Conservation (phyloP, 1,140 invertebrate species). For the Drosophila oshimai region DNA sequence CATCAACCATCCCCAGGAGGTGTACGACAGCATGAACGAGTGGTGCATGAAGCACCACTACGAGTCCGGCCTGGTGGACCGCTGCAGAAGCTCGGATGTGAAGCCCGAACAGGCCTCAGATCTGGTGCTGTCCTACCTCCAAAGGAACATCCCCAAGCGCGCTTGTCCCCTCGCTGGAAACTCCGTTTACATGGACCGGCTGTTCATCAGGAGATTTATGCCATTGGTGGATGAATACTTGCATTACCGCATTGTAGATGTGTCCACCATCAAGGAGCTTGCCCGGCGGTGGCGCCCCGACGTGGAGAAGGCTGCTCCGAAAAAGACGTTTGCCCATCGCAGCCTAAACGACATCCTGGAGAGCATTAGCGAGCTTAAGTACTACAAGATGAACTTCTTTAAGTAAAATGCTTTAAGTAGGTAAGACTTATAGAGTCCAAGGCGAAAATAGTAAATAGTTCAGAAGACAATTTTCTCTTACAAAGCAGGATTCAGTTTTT, state of each 20-base stretch:
- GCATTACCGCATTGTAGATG: conserved; percentile 97
- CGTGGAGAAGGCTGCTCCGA: conserved; percentile 84
- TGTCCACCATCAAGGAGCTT: conserved; percentile 94
- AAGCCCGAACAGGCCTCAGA: conserved; percentile 87
- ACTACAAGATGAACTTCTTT: conserved; percentile 87
- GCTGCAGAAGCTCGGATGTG: conserved; percentile 87
- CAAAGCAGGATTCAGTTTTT: too few species aligned
- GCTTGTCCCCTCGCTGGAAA: conserved; percentile 94
- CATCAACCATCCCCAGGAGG: conserved; percentile 89
- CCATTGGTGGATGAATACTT: conserved; percentile 89
- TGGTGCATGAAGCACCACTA: conserved; percentile 92
- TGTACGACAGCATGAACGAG: conserved; percentile 90
- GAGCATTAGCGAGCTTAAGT: conserved; percentile 92
- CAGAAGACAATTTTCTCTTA: too few species aligned
- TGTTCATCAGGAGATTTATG: conserved; percentile 91
- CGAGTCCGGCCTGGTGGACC: conserved; percentile 89
- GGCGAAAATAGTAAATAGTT: too few species aligned
- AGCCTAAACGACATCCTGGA: conserved; percentile 93
- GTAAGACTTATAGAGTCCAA: too few species aligned
- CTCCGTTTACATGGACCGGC: conserved; percentile 92
- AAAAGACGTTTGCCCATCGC: conserved; percentile 88
- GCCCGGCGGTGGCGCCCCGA: conserved; percentile 89
- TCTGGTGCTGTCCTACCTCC: conserved; percentile 89
- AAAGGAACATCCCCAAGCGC: conserved; percentile 86
- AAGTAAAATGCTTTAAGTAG: conserved; percentile 50